Base-by-base conservation (phyloP, 2,888 invertebrate genomes). In the Drosophila heteroneura region DNA sequence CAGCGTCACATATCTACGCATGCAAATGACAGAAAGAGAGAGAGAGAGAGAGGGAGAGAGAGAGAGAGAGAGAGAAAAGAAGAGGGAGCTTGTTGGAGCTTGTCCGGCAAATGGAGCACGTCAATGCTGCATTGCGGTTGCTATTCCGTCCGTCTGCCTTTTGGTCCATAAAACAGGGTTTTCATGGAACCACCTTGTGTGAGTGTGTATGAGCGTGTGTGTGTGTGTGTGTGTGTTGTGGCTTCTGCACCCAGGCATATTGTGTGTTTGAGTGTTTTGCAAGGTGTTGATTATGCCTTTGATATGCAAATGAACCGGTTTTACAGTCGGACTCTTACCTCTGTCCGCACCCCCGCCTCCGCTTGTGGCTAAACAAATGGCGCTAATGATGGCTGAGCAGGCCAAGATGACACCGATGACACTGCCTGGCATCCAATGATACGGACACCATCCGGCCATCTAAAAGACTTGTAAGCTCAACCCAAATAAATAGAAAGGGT, bases 281-380 rank as follows among this genome's bases (percentile, higher is more conserved):
- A 81, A 89, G 86, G 89, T 90, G 89, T 85, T 90, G 89, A 90
- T 90, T 90, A 88, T 86, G 85, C 83, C 85, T 90, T 90, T 90
- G 89, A 90, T 90, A 90, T 90, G 89, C 89, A 90, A 90, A 90
- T 90, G 81, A 87, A 86, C 87, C 74, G 85, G 85, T 87, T 85
- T 79, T 75, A 87, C 80, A 67, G 64, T 47, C 56, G 59, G 54
- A 41, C 61, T 61, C 35, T 59, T 14, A 62, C 59, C 53, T 35
- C 59, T 32, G 28, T 37, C 19, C 32, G 12, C 26, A 5, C 2
- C 16, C 26, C 26, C 26, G 9, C 16, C 22, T 1, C 16, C 0
- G 47, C 47, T 47, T 47, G 47, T 47, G 47, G 47, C 47, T 16
- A 2, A 76, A 81, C 85, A 81, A 86, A 85, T 82, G 85, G 85